Conservation (phyloP, 2,797 vertebrate species). For the Myripristis jacobus region DNA sequence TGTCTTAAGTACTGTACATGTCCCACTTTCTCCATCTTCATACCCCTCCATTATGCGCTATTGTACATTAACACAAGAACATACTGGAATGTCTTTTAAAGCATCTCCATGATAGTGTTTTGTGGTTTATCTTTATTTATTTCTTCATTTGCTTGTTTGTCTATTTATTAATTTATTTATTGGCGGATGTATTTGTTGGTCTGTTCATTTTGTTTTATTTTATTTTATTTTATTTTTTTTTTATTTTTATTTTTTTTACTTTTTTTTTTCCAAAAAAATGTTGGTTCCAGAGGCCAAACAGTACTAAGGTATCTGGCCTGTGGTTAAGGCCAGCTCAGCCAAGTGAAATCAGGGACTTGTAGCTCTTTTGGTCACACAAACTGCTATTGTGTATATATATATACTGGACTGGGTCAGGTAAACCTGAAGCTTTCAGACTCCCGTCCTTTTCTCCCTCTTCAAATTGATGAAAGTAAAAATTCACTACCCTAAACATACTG, state of each 20-base stretch:
- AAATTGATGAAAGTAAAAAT: conserved; percentile 69
- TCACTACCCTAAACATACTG: conserved; percentile 71
- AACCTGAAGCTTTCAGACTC: conserved; percentile 70
- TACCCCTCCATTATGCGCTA: conserved; percentile 55
- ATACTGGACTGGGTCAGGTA: conserved; percentile 78
- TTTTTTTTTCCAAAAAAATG: conserved; percentile 54
- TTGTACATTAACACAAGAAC: conserved; percentile 73
- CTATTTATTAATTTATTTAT: conserved; percentile 48
- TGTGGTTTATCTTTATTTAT: conserved; percentile 70
- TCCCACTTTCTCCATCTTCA: conserved; percentile 57
- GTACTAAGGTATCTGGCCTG: conserved; percentile 75
- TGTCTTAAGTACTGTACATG: conserved; percentile 79
- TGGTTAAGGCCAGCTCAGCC: conserved; percentile 79
- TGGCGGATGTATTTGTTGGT: conserved; percentile 48
- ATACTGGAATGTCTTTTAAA: conserved; percentile 65
- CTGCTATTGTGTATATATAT: conserved; percentile 78
- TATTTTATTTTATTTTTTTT: too few species aligned
- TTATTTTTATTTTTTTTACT: conserved; percentile 53
- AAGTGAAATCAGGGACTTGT: conserved; percentile 86
- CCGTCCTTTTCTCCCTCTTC: conserved; percentile 60
- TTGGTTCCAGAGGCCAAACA: conserved; percentile 63
- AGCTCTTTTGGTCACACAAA: conserved; percentile 81
- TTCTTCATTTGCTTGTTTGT: conserved; percentile 61
- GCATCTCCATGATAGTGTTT: conserved; percentile 64
- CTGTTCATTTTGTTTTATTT: conserved; percentile 51